Conservation (phyloP, 2,113 vertebrate species). For the Oceanodroma tethys region DNA sequence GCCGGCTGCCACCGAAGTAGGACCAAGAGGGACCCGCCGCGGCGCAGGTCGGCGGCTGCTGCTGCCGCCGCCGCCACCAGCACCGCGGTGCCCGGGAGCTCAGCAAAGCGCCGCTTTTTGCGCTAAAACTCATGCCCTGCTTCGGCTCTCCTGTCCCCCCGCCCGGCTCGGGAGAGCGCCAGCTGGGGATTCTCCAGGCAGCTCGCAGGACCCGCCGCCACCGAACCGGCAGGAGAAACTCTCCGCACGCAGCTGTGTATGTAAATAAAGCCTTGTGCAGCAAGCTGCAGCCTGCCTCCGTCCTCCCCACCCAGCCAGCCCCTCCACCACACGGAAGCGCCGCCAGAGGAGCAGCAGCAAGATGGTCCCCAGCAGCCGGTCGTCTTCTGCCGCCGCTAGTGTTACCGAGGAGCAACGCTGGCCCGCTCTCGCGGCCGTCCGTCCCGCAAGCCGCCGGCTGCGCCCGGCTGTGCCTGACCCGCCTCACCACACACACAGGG, state of each 20-base stretch:
- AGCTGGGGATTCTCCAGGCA: background rate
- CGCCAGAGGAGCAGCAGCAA: background rate
- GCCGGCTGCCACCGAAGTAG: slow-evolving; percentile 2
- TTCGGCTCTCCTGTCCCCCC: background rate
- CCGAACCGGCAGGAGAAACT: background rate
- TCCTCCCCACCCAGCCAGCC: slow-evolving; percentile 14
- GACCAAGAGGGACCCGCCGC: background rate
- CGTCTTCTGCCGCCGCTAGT: background rate
- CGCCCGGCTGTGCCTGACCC: background rate
- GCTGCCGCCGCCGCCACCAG: slow-evolving; percentile 16
- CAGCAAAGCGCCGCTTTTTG: background rate
- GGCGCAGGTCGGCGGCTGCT: background rate
- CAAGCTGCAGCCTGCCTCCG: background rate
- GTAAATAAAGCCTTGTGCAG: slow-evolving; percentile 1
- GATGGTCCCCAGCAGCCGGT: slow-evolving; percentile 18
- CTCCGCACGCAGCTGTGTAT: background rate
- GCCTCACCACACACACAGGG: background rate
- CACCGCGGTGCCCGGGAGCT: slow-evolving; percentile 30
- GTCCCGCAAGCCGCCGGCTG: background rate
- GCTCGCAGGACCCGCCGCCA: background rate
- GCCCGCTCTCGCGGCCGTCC: background rate
- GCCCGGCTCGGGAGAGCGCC: background rate
- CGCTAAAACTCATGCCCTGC: slow-evolving; percentile 22
- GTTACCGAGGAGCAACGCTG: background rate
- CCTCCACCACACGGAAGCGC: background rate